These are phyloP conservation scores for Halictus ligatus DNA, from an alignment of 2,888 invertebrate species.

Conservation along the genomic window DNA sequence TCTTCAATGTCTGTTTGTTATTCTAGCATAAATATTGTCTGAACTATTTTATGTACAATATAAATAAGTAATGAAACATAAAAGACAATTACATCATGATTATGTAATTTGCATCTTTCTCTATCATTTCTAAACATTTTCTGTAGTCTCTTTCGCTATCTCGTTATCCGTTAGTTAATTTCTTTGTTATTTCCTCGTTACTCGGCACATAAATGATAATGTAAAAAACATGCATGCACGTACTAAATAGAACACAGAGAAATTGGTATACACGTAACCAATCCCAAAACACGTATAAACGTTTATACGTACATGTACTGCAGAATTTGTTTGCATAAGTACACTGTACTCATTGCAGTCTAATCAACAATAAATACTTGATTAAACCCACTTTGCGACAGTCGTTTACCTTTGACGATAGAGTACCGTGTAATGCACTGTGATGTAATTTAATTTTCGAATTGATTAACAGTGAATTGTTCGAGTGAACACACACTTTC, in stretches of 20 bases:
- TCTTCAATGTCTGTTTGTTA: slow-evolving; percentile 2
- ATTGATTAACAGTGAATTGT: neutral
- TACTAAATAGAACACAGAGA: slow-evolving; percentile 55
- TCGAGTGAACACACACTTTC: slow-evolving; percentile 8
- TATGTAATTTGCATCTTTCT: slow-evolving; percentile 57
- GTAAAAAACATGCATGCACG: slow-evolving; percentile 61
- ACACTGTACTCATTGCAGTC: slow-evolving; percentile 59
- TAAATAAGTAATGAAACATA: slow-evolving; percentile 42
- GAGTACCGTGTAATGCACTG: slow-evolving; percentile 28
- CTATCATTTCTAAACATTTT: slow-evolving; percentile 53
- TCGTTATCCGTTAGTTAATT: slow-evolving; percentile 23
- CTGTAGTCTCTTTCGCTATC: slow-evolving; percentile 32
- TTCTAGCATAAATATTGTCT: slow-evolving; percentile 36
- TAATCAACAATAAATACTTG: slow-evolving; percentile 44
- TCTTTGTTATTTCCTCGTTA: slow-evolving; percentile 51
- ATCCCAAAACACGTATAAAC: slow-evolving; percentile 55
- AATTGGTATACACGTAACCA: slow-evolving; percentile 54
- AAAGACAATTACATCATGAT: slow-evolving; percentile 33
- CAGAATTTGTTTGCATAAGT: slow-evolving; percentile 59
- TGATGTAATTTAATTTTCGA: slow-evolving; percentile 15
- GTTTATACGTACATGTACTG: slow-evolving; percentile 64
- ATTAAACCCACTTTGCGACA: slow-evolving; percentile 37
- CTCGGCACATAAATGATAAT: slow-evolving; percentile 59
- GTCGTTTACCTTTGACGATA: slow-evolving; percentile 21
- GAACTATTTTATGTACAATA: slow-evolving; percentile 36